phyloP scores from a whole-genome alignment of 2,888 invertebrate species.

The Catocala sponsa region DNA sequence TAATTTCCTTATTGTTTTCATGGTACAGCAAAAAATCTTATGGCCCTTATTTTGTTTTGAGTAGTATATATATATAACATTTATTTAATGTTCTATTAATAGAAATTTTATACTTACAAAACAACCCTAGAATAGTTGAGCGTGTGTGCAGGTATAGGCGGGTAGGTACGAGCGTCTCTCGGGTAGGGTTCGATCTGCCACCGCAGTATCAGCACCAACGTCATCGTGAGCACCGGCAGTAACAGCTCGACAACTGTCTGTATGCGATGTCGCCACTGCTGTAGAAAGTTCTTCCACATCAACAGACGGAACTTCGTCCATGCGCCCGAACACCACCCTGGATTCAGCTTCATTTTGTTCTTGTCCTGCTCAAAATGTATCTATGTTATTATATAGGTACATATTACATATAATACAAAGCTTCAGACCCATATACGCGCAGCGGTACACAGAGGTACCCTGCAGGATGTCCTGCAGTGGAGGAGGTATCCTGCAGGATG shows the following conservation, averaged over 20 bases:
- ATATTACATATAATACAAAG: background rate
- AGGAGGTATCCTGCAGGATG: too few relatives aligned
- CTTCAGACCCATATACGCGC: background rate
- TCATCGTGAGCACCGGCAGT: constrained; percentile 90
- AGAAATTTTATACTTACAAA: constrained; percentile 64
- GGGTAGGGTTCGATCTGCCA: constrained; percentile 89
- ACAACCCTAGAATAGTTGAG: constrained; percentile 56
- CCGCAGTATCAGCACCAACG: constrained; percentile 91
- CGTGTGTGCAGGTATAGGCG: constrained; percentile 66
- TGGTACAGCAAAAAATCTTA: too few relatives aligned
- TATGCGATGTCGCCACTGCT: constrained; percentile 91
- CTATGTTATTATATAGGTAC: background rate
- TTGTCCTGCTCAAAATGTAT: constrained; percentile 19
- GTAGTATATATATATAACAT: too few relatives aligned
- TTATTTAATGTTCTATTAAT: too few relatives aligned
- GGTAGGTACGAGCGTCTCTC: constrained; percentile 55
- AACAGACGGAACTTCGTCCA: constrained; percentile 90
- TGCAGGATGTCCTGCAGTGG: too few relatives aligned
- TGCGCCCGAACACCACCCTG: constrained; percentile 60
- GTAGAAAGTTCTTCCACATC: constrained; percentile 94
- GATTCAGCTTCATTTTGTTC: constrained; percentile 34
- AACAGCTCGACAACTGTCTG: constrained; percentile 91
- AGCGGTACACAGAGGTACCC: too few relatives aligned
- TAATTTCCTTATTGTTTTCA: too few relatives aligned
- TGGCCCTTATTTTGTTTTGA: too few relatives aligned